Base-by-base conservation (phyloP, 2,888 invertebrate genomes). In the Masnerella sp. region DNA sequence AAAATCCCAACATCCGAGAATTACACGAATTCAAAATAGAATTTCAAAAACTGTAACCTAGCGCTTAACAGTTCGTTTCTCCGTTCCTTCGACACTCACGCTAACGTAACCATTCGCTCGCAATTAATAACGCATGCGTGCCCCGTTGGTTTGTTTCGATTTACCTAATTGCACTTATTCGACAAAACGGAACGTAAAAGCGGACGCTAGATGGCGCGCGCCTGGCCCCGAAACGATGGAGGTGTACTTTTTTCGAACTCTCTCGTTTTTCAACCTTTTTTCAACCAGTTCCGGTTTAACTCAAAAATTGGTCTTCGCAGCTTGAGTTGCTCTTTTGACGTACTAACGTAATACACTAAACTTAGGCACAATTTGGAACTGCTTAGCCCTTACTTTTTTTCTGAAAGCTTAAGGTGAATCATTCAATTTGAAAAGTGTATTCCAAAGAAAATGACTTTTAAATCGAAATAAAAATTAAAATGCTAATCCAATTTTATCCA, bases 331-430 rank as follows among this genome's bases (percentile, higher is more conserved):
- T 56, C 40, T 22, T 22, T 38, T 64, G 58, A 52, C 62, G 62
- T 69, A 49, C 47, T 45, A 85, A 85, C 81, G 80, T 84, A 85
- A 84, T 69, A 79, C 79, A 83, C 81, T 81, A 84, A 87, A 86
- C 86, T 87, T 87, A 85, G 86, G 86, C 86, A 87, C 87, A 86
- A 87, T 86, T 86, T 84, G 85, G 86, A 87, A 86, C 84, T 86
- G 83, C 80, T 84, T 87, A 86, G 86, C 84, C 86, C 84, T 81
- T 83, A 62, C 80, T 78, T 77, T 69, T 43, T 9, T 18, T 14
- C 8, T 11, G n/a, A 34, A 34, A 12, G 2, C n/a, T 11, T 2
- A 34, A n/a, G n/a, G n/a, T n/a, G n/a, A n/a, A n/a, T n/a, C n/a
- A n/a, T n/a, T n/a, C n/a, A n/a, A n/a, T n/a, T n/a, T n/a, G n/a